phyloP scores from a whole-genome alignment of 1,140 invertebrate genomes.

The Yoshiicerus persimilis region DNA sequence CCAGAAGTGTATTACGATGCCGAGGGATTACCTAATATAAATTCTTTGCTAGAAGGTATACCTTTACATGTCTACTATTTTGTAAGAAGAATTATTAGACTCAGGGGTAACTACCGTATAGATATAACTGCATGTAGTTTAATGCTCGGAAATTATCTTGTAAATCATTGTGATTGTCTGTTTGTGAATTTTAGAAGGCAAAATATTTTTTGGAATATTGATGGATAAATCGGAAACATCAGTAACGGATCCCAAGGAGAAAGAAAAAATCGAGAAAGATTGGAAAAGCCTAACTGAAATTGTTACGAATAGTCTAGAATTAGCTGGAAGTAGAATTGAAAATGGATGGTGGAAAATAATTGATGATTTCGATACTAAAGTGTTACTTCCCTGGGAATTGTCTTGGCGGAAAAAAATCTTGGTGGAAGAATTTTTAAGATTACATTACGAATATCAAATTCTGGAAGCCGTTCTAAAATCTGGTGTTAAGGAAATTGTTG shows the following conservation, averaged over 20 bases:
- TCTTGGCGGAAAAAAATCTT: not conserved
- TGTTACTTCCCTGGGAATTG: constrained; percentile 36
- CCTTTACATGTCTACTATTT: not conserved
- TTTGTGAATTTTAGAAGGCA: constrained; percentile 23
- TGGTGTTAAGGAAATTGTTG: constrained; percentile 36
- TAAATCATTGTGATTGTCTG: too few relatives aligned
- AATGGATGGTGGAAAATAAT: constrained; percentile 24
- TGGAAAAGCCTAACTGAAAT: constrained; percentile 29
- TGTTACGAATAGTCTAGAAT: constrained; percentile 26
- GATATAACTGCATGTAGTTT: too few relatives aligned
- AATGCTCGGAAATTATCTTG: too few relatives aligned
- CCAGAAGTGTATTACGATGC: constrained; percentile 21
- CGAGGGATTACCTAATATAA: not conserved
- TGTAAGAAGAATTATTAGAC: too few relatives aligned
- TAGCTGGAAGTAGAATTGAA: not conserved
- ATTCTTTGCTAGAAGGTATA: not conserved
- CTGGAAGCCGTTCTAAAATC: constrained; percentile 36
- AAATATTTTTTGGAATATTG: constrained; percentile 34
- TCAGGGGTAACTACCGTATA: too few relatives aligned
- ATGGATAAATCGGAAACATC: constrained; percentile 30
- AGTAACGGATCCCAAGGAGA: not conserved
- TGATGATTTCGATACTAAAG: not conserved
- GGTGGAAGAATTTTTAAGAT: not conserved
- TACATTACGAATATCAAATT: constrained; percentile 36
- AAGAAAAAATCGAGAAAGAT: constrained; percentile 31